phyloP scores from a whole-genome alignment of 2,888 invertebrate genomes.

The Pyrrhia umbra region DNA sequence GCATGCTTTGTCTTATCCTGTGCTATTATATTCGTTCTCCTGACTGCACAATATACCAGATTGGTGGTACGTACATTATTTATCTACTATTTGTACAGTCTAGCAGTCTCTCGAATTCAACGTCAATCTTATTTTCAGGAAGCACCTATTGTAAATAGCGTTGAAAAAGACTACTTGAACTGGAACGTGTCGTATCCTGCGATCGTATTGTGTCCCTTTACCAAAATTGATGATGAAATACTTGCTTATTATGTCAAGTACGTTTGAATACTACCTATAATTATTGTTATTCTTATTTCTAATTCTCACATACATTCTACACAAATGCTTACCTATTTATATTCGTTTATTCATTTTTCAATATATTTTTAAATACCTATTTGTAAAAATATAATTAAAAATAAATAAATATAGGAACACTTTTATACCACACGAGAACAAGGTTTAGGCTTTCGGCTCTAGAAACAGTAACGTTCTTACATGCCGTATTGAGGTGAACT shows the following conservation, averaged over 20 bases:
- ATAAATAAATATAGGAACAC: no score
- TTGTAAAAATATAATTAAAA: no score
- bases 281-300: no score
- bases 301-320: no score
- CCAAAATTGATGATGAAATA: constrained; percentile 86
- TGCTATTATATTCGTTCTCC: constrained; percentile 70
- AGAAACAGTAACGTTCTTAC: no score
- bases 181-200: constrained; percentile 93
- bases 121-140: constrained; percentile 75
- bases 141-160: constrained; percentile 92
- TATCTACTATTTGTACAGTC: not conserved
- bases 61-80: constrained; percentile 73
- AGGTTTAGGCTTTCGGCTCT: no score
- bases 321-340: no score
- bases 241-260: constrained; percentile 74
- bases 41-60: constrained; percentile 76
- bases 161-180: constrained; percentile 92
- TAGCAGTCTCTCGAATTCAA: not conserved
- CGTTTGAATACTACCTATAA: constrained; percentile 36
- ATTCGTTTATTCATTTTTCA: no score
- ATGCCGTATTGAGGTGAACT: no score
- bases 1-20: constrained; percentile 70
- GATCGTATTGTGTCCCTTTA: constrained; percentile 91
- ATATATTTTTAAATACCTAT: no score
- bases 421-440: no score